Percentiles rank a stretch among this genome's conserved stretches.
phyloP scores from a whole-genome alignment of 1,140 invertebrate genomes.

The Drosophila nannoptera region DNA sequence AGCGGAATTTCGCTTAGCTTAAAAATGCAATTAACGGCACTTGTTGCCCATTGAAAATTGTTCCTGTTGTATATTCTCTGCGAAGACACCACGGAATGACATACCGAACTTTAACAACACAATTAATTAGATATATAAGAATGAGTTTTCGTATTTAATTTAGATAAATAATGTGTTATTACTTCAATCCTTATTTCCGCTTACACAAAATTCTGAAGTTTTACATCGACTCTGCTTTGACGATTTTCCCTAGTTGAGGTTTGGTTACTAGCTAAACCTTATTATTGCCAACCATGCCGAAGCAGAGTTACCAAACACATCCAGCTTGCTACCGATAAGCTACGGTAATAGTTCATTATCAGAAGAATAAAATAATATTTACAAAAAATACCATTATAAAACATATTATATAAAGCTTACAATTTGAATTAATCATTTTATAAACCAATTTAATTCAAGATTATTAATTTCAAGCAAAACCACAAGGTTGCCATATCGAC shows the following conservation, averaged over 20 bases:
- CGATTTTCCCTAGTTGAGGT: slow-evolving; percentile 1
- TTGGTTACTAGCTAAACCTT: neutral
- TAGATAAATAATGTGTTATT: neutral
- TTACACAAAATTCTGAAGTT: neutral
- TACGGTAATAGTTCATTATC: neutral
- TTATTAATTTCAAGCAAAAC: neutral
- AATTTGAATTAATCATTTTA: too few species aligned
- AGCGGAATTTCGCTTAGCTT: slow-evolving; percentile 45
- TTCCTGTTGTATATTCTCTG: neutral
- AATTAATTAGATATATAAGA: neutral
- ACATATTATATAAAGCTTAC: neutral
- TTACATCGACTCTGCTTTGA: too few species aligned
- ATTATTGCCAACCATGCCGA: slow-evolving; percentile 8
- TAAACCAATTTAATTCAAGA: too few species aligned
- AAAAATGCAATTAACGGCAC: slow-evolving; percentile 74
- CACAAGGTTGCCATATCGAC: neutral
- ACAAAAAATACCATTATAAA: too few species aligned
- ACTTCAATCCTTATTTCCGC: neutral
- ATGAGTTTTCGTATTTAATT: slow-evolving; percentile 1
- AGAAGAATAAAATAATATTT: neutral
- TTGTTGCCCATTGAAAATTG: slow-evolving; percentile 35
- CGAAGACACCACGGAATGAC: slow-evolving; percentile 11
- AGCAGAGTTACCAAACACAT: slow-evolving; percentile 8
- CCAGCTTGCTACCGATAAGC: neutral
- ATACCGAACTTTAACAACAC: neutral